Evolutionary conservation across 2,113 vertebrate genomes (phyloP).

Genomic region (Chloebia gouldiae): DNA sequence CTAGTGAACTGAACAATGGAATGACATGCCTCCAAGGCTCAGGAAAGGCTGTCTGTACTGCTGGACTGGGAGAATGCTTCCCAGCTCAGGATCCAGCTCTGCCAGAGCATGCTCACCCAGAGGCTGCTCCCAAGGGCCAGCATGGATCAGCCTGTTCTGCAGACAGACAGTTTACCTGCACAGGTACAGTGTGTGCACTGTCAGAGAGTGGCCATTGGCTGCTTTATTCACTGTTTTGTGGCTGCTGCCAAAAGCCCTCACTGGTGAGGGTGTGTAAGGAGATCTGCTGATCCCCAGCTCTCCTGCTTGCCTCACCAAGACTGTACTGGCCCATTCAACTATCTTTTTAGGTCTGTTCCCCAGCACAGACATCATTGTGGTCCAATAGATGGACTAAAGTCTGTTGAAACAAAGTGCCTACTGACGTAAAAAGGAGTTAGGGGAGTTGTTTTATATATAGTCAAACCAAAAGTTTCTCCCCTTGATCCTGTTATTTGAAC

Average conservation of each 20-base stretch:
- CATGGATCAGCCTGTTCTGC: neutral
- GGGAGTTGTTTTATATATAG: neutral
- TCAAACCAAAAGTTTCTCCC: neutral
- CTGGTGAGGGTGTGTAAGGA: neutral
- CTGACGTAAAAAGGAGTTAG: neutral
- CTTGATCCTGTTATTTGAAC: neutral
- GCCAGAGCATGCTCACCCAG: neutral
- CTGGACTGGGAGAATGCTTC: rapidly evolving
- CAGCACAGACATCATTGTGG: neutral
- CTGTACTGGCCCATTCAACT: rapidly evolving
- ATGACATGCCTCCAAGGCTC: neutral
- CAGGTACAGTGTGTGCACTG: rapidly evolving
- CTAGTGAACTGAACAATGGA: neutral
- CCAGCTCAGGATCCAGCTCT: neutral
- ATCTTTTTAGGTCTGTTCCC: neutral
- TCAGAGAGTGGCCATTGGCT: neutral
- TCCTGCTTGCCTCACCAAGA: neutral
- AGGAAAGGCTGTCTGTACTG: neutral
- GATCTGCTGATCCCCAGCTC: neutral
- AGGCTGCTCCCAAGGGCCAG: neutral
- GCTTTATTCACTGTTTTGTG: neutral
- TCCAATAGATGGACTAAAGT: neutral
- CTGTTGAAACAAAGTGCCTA: neutral
- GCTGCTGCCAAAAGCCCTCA: neutral
- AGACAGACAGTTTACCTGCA: rapidly evolving